Conservation (phyloP, 2,797 vertebrate species). For the Tenualosa ilisha region DNA sequence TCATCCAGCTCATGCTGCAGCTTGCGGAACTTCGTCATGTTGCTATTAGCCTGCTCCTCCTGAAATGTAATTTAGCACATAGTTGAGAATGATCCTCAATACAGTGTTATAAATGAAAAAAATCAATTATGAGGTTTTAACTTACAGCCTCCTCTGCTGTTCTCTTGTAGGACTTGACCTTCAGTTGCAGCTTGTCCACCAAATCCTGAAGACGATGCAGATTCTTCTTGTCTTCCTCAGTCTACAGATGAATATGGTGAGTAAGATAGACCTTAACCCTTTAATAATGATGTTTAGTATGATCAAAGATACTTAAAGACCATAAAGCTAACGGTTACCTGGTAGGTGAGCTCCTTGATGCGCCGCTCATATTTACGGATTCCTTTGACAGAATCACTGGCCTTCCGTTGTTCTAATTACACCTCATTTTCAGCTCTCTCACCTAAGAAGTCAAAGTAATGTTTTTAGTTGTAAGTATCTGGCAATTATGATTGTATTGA, state of each 20-base stretch:
- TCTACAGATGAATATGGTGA: constrained; percentile 31
- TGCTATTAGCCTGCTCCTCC: constrained; percentile 78
- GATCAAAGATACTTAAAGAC: no score
- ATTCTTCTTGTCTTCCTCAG: constrained; percentile 61
- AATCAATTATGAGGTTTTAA: neutral
- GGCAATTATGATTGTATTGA: no score
- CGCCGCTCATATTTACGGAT: constrained; percentile 79
- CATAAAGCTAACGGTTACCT: constrained; percentile 59
- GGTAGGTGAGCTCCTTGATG: constrained; percentile 80
- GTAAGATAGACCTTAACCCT: no score
- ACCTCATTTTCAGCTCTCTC: constrained; percentile 84
- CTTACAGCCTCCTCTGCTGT: constrained; percentile 57
- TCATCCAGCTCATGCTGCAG: constrained; percentile 79
- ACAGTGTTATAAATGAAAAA: neutral
- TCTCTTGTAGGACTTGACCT: constrained; percentile 62
- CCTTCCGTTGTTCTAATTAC: constrained; percentile 82
- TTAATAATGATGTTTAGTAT: no score
- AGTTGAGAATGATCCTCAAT: neutral
- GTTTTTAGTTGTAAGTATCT: no score
- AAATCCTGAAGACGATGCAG: constrained; percentile 57
- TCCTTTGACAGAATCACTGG: constrained; percentile 83
- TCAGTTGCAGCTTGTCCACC: constrained; percentile 61
- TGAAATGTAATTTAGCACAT: constrained; percentile 35
- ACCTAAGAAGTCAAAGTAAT: constrained; percentile 66
- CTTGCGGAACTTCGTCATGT: constrained; percentile 79